These are phyloP conservation scores for Mimumesa dahlbomi DNA, from an alignment of 2,888 invertebrate genomes.

Conservation along the genomic window DNA sequence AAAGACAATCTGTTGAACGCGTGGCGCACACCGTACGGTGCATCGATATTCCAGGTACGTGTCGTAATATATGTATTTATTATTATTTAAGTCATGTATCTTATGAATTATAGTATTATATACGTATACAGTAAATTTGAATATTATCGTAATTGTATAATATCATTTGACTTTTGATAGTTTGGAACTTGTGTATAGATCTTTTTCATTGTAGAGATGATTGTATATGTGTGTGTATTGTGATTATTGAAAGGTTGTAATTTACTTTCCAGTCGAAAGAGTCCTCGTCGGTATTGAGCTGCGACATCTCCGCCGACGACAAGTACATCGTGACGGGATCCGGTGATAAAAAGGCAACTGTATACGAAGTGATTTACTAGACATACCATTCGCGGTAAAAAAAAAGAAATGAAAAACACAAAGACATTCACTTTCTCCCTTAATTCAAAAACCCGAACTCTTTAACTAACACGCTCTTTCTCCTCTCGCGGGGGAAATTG, in stretches of 20 bases:
- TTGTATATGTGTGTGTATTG: no score
- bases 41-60: conserved; percentile 97
- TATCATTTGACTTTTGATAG: no score
- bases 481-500: conserved; percentile 22
- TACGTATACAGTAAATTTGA: no score
- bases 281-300: conserved; percentile 98
- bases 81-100: no score
- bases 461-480: conserved; percentile 30
- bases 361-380: conserved; percentile 95
- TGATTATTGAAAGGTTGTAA: neutral
- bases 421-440: conserved; percentile 38
- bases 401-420: no score
- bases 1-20: conserved; percentile 98
- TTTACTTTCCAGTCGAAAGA: conserved; percentile 89
- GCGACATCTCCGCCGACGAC: conserved; percentile 98
- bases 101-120: no score
- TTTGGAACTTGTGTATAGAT: no score
- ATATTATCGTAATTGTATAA: no score
- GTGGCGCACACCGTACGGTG: conserved; percentile 99
- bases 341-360: conserved; percentile 98
- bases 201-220: no score
- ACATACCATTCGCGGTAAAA: conserved; percentile 21
- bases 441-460: conserved; percentile 37
- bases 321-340: conserved; percentile 99
- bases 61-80: no score